Conservation (phyloP, 2,113 vertebrate genomes). For the Pseudois nayaur region DNA sequence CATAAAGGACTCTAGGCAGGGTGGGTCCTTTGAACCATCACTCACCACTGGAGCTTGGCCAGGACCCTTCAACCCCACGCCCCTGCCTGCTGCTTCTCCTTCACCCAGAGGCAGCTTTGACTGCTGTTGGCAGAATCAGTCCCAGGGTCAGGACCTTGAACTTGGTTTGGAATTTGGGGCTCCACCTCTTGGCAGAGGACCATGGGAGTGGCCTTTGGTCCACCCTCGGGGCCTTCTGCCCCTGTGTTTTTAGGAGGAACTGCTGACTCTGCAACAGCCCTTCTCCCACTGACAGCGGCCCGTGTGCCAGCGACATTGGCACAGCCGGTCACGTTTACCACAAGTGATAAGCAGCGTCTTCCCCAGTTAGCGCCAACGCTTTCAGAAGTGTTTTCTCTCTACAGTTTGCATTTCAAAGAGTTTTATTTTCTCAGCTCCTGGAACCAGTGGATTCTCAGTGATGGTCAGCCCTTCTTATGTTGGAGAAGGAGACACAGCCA, state of each 20-base stretch:
- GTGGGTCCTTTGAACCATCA: not conserved
- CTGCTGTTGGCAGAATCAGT: not conserved
- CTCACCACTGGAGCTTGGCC: not conserved
- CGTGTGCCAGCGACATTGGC: not conserved
- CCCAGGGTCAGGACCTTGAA: not conserved
- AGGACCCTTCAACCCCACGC: not conserved
- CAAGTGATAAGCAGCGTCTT: fast-evolving
- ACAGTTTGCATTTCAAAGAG: not conserved
- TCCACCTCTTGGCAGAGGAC: slow-evolving; percentile 12
- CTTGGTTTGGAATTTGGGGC: not conserved
- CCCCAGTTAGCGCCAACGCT: not conserved
- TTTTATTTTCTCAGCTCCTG: not conserved
- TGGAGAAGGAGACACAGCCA: not conserved
- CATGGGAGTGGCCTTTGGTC: not conserved
- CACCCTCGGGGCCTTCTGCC: not conserved
- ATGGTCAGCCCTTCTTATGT: fast-evolving
- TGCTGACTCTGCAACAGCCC: not conserved
- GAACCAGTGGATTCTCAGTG: not conserved
- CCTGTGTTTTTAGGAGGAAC: not conserved
- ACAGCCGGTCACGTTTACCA: fast-evolving
- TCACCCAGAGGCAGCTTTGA: not conserved
- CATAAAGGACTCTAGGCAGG: not conserved
- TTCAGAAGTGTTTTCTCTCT: not conserved
- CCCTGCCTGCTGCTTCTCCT: not conserved
- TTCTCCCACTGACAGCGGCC: fast-evolving